These are phyloP conservation scores for Hestina assimilis DNA, from an alignment of 1,140 invertebrate species.

Conservation along the genomic window DNA sequence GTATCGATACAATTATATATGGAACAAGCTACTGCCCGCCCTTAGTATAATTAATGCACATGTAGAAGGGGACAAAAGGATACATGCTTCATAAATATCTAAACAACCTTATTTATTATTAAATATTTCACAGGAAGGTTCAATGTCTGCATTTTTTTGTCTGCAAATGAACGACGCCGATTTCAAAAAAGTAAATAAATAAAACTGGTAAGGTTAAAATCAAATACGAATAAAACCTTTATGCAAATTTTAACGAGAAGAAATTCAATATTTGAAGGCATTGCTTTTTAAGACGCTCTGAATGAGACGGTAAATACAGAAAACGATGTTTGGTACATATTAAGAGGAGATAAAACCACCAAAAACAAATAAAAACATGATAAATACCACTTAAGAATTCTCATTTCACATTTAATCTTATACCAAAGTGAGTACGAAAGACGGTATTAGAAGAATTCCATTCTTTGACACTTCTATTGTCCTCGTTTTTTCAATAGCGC, in stretches of 20 bases:
- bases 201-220: neutral
- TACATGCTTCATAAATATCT: no score
- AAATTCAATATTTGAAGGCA: neutral
- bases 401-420: constrained; percentile 1
- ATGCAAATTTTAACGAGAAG: no score
- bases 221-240: neutral
- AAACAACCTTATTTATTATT: no score
- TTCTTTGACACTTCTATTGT: constrained; percentile 8
- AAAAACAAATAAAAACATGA: neutral
- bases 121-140: neutral
- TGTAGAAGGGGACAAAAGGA: no score
- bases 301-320: neutral
- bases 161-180: neutral
- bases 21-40: no score
- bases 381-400: neutral
- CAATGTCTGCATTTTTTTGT: neutral
- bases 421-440: constrained; percentile 3
- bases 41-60: no score
- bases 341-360: neutral
- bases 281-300: neutral
- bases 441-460: neutral
- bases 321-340: neutral
- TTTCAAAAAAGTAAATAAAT: neutral
- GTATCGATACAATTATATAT: no score
- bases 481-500: neutral